These are phyloP conservation scores for Coremacera marginata DNA, from an alignment of 2,888 invertebrate species.

Conservation along the genomic window DNA sequence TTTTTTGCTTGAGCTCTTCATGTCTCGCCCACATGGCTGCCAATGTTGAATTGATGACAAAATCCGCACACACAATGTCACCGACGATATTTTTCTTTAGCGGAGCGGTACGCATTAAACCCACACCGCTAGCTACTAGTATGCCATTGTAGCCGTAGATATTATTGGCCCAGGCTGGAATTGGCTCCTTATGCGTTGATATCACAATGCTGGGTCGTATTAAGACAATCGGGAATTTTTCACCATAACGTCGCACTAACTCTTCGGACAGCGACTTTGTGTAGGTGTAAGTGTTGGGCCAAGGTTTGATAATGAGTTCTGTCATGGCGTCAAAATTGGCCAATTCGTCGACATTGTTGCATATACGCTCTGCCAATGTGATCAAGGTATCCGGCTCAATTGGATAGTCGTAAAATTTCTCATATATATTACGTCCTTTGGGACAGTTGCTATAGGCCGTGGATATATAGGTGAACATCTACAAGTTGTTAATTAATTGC, in stretches of 20 bases:
- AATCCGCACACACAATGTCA: conserved; percentile 56
- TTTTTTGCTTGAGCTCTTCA: background rate
- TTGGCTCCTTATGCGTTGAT: conserved; percentile 54
- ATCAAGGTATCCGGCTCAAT: conserved; percentile 53
- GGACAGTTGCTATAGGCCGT: conserved; percentile 54
- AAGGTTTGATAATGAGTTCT: conserved; percentile 51
- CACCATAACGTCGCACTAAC: conserved; percentile 49
- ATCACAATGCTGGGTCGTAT: conserved; percentile 55
- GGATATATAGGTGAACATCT: conserved; percentile 56
- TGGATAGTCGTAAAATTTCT: conserved; percentile 53
- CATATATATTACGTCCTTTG: conserved; percentile 43
- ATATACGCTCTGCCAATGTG: conserved; percentile 44
- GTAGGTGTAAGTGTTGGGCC: conserved; percentile 56
- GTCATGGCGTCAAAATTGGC: conserved; percentile 45
- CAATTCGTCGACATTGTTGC: conserved; percentile 32
- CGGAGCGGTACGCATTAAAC: conserved; percentile 49
- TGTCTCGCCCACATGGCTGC: conserved; percentile 53
- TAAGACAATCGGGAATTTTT: conserved; percentile 49
- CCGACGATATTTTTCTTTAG: conserved; percentile 32
- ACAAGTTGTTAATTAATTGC: background rate
- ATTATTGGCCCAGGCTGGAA: conserved; percentile 54
- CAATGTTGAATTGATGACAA: conserved; percentile 54
- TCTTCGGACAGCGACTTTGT: conserved; percentile 56
- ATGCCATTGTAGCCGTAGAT: conserved; percentile 53
- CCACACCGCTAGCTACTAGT: conserved; percentile 49